These are phyloP conservation scores for Coremacera marginata DNA, from an alignment of 2,888 invertebrate genomes.

Conservation along the genomic window DNA sequence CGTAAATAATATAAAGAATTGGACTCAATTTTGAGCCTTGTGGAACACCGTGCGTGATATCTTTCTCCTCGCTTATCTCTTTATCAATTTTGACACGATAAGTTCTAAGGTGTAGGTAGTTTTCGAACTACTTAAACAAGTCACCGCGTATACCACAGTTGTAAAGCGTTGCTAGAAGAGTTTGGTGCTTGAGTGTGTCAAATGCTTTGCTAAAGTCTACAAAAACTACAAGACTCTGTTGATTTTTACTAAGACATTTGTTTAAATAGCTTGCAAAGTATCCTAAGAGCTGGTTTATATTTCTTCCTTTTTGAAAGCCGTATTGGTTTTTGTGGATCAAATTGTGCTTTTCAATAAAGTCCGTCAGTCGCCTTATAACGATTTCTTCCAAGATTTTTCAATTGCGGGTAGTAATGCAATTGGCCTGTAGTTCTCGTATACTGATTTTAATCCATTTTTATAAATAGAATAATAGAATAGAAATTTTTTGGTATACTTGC, in stretches of 20 bases:
- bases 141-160: neutral
- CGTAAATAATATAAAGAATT: neutral
- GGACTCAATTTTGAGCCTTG: neutral
- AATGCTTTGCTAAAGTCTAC: conserved; percentile 21
- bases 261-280: neutral
- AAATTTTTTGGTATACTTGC: neutral
- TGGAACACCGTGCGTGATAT: neutral
- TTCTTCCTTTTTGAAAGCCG: conserved; percentile 10
- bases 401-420: neutral
- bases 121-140: neutral
- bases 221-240: neutral
- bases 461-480: neutral
- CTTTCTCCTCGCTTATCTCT: too few species aligned
- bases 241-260: neutral
- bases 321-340: neutral
- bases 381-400: neutral
- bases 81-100: neutral
- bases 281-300: neutral
- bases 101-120: neutral
- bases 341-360: neutral
- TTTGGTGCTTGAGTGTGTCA: conserved; percentile 6
- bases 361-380: neutral
- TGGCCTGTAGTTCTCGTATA: neutral
- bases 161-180: neutral
- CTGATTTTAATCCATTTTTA: neutral